Percentiles rank a stretch among this genome's conserved stretches.
Evolutionary conservation across 1,140 invertebrate species (phyloP).

Genomic region (Anastatus disparis): DNA sequence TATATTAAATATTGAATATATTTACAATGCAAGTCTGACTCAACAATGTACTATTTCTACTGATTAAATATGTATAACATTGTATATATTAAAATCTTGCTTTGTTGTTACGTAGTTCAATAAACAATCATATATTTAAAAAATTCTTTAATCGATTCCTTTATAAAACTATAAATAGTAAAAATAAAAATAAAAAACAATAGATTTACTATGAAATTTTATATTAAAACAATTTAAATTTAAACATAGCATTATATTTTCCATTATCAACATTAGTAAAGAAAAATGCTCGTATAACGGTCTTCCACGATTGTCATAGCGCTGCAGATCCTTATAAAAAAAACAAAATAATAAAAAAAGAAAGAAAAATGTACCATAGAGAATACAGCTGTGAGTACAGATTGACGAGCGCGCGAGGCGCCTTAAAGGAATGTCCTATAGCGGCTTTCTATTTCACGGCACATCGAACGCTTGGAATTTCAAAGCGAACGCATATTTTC

Average conservation of each 20-base stretch:
- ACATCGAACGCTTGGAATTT: slow-evolving; percentile 49
- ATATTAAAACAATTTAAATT: too few species aligned
- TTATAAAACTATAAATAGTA: too few species aligned
- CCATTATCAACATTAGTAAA: too few species aligned
- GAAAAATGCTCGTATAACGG: neutral
- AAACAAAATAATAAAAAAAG: too few species aligned
- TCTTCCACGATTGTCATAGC: neutral
- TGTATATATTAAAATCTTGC: too few species aligned
- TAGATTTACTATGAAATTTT: too few species aligned
- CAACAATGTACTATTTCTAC: neutral
- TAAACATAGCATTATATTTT: too few species aligned
- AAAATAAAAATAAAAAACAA: too few species aligned
- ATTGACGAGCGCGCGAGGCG: neutral
- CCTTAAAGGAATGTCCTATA: slow-evolving; percentile 27
- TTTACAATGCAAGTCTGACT: slow-evolving; percentile 1
- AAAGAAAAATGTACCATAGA: slow-evolving; percentile 23
- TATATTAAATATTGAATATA: neutral
- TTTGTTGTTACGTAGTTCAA: too few species aligned
- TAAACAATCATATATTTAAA: too few species aligned
- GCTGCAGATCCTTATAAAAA: neutral
- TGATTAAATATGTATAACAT: neutral
- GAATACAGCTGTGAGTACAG: neutral
- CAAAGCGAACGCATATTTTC: slow-evolving; percentile 23
- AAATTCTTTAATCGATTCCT: too few species aligned
- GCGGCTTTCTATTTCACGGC: slow-evolving; percentile 51